Evolutionary conservation across 2,113 vertebrate genomes (phyloP).

Genomic region (Heloderma charlesbogerti): DNA sequence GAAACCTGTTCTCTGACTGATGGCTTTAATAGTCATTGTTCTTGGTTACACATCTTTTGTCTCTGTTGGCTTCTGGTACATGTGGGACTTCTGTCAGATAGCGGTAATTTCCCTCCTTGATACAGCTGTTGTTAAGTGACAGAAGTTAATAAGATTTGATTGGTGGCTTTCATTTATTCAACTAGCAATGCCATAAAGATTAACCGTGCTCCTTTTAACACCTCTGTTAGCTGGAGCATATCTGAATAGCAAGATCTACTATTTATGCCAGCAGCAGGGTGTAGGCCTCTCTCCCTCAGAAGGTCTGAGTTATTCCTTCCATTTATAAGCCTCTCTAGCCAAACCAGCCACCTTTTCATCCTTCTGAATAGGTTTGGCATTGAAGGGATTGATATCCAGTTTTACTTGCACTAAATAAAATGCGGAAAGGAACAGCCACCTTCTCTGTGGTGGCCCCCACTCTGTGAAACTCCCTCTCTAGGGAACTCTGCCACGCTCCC

Average conservation of each 20-base stretch:
- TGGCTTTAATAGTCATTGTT: conserved; percentile 62
- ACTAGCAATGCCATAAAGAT: conserved; percentile 13
- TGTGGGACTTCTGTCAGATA: conserved; percentile 59
- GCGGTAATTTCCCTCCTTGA: conserved; percentile 67
- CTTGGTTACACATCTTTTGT: conserved; percentile 48
- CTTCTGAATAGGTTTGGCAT: conserved; percentile 27
- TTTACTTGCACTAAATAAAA: background rate
- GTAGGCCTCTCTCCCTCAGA: background rate
- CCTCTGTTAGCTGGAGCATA: conserved; percentile 32
- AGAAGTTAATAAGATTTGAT: conserved; percentile 63
- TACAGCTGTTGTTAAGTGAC: conserved; percentile 53
- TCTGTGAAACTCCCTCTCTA: too few species aligned
- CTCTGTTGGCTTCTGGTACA: conserved; percentile 48
- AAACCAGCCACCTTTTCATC: background rate
- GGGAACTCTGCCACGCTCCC: too few species aligned
- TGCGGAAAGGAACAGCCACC: background rate
- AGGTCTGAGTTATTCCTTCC: conserved; percentile 30
- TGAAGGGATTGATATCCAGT: conserved; percentile 24
- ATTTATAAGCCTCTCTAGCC: conserved; percentile 37
- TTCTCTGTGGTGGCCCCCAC: too few species aligned
- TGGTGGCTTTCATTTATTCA: conserved; percentile 56
- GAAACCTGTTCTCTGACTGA: conserved; percentile 54
- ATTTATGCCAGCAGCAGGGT: conserved; percentile 41
- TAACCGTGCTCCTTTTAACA: conserved; percentile 54
- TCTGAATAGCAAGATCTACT: conserved; percentile 45